These are phyloP conservation scores for Unio pictorum DNA, from an alignment of 2,888 invertebrate genomes.

Conservation along the genomic window DNA sequence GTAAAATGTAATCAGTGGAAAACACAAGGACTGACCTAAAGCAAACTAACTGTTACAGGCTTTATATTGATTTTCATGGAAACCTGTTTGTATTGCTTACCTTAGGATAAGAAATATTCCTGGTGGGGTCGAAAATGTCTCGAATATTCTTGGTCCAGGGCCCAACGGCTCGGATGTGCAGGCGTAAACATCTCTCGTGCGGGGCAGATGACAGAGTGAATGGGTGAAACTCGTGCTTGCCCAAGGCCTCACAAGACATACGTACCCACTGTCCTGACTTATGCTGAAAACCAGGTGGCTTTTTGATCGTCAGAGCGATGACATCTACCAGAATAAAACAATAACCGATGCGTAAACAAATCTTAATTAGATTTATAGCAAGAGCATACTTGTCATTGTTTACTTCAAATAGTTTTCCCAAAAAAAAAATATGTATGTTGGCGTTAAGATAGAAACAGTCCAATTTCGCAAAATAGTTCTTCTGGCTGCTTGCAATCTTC, in stretches of 20 bases:
- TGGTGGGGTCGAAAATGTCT: constrained; percentile 62
- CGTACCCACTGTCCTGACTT: constrained; percentile 79
- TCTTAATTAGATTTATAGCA: too few species aligned
- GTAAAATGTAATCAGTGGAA: too few species aligned
- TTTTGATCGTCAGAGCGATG: constrained; percentile 75
- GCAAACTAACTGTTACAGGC: too few species aligned
- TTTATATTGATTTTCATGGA: too few species aligned
- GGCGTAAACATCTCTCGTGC: constrained; percentile 75
- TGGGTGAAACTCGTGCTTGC: constrained; percentile 77
- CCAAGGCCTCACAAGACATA: constrained; percentile 75
- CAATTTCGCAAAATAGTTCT: too few species aligned
- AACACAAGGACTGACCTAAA: too few species aligned
- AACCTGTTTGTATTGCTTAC: constrained; percentile 14
- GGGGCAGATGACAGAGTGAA: constrained; percentile 79
- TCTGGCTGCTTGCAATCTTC: too few species aligned
- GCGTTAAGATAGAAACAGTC: too few species aligned
- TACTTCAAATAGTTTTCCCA: too few species aligned
- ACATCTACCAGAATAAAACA: constrained; percentile 73
- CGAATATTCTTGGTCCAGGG: constrained; percentile 77
- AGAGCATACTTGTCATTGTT: too few species aligned
- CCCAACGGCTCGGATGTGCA: constrained; percentile 78
- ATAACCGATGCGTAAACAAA: background rate
- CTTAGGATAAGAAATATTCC: constrained; percentile 21
- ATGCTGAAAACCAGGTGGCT: constrained; percentile 77
- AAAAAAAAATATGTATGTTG: too few species aligned